Evolutionary conservation across 2,113 vertebrate species (phyloP).

Genomic region (Takifugu bimaculatus): DNA sequence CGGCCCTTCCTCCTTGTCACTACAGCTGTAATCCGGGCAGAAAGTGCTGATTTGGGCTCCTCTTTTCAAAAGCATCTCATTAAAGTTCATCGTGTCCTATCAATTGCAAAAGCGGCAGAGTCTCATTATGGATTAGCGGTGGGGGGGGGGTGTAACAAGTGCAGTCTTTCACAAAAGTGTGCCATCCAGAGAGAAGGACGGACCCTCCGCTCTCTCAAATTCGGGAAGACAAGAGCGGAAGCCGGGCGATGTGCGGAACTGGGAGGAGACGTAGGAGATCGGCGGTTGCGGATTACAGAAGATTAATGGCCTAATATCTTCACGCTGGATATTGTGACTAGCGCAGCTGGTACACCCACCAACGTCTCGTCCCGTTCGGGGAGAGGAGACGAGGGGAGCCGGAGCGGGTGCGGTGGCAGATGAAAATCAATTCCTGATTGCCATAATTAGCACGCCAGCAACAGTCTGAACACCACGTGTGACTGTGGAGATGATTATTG

Average conservation of each 20-base stretch:
- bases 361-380: constrained; percentile 11
- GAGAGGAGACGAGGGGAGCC: constrained; percentile 21
- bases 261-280: not conserved
- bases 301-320: constrained; percentile 41
- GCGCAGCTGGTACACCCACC: constrained; percentile 11
- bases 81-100: constrained; percentile 57
- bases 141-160: not conserved
- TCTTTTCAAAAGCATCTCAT: constrained; percentile 55
- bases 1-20: not conserved
- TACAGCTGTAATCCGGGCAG: constrained; percentile 32
- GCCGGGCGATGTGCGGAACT: not conserved
- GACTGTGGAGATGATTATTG: constrained; percentile 38
- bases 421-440: constrained; percentile 35
- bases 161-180: constrained; percentile 1
- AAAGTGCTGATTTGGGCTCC: constrained; percentile 60
- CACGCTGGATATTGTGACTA: constrained; percentile 15
- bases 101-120: constrained; percentile 47
- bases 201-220: not conserved
- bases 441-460: constrained; percentile 31
- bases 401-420: constrained; percentile 20
- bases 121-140: constrained; percentile 39
- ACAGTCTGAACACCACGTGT: constrained; percentile 28
- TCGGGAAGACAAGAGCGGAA: not conserved
- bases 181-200: constrained; percentile 13
- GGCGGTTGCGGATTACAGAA: constrained; percentile 1